Percentiles rank a stretch among this genome's conserved stretches.
phyloP scores from a whole-genome alignment of 2,888 invertebrate species.

The Ommatoiulus sabulosus region DNA sequence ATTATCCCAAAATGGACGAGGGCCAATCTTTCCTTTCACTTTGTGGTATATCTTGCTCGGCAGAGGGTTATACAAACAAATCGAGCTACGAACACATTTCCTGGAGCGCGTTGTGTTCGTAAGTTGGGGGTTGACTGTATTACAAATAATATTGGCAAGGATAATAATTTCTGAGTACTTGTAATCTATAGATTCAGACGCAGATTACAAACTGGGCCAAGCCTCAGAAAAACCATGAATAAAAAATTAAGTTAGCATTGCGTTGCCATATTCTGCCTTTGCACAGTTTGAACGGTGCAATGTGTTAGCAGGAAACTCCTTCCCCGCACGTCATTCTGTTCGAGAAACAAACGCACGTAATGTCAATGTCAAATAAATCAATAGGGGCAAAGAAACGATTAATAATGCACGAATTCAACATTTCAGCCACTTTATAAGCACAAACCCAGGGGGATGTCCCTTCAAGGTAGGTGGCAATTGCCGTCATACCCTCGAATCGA shows the following conservation, averaged over 20 bases:
- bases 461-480: not conserved
- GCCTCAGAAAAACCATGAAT: not conserved
- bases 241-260: not conserved
- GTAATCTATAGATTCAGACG: too few relatives aligned
- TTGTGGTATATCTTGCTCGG: too few relatives aligned
- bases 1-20: too few relatives aligned
- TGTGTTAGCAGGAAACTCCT: not conserved
- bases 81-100: too few relatives aligned
- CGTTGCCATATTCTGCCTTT: not conserved
- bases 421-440: not conserved
- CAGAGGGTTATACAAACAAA: too few relatives aligned
- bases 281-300: not conserved
- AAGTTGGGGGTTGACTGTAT: too few relatives aligned
- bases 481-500: not conserved
- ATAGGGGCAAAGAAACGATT: slow-evolving; percentile 21
- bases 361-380: slow-evolving; percentile 27
- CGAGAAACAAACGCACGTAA: not conserved
- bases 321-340: not conserved
- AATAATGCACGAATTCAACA: not conserved
- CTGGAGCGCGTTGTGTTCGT: too few relatives aligned
- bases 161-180: too few relatives aligned
- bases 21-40: too few relatives aligned
- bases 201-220: too few relatives aligned
- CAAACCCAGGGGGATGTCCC: not conserved
- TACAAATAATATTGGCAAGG: too few relatives aligned